Percentiles rank a stretch among this genome's conserved stretches.
Conservation (phyloP, 1,140 invertebrate species). For the Drosophila asahinai region DNA sequence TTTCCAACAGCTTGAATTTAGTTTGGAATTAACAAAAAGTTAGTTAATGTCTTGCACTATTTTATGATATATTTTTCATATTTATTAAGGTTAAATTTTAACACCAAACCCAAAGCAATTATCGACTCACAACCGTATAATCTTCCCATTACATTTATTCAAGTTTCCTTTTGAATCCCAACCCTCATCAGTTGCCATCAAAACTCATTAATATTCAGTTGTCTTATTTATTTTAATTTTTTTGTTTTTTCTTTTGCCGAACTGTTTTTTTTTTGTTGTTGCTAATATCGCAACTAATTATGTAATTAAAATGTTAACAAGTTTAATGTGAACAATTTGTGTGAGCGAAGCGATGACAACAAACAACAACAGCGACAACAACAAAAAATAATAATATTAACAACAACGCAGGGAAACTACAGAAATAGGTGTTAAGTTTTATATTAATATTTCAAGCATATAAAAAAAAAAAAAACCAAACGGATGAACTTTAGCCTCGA, state of each 20-base stretch:
- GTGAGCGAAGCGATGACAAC: conserved; percentile 37
- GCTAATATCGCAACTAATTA: conserved; percentile 62
- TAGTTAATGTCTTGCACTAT: too few species aligned
- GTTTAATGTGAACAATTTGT: conserved; percentile 55
- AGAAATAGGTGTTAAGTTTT: conserved; percentile 54
- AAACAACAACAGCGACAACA: conserved; percentile 7
- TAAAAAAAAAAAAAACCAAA: conserved; percentile 24
- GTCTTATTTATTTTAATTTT: conserved; percentile 42
- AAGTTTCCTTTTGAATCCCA: conserved; percentile 8
- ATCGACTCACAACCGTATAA: conserved; percentile 8
- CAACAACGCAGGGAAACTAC: conserved; percentile 10
- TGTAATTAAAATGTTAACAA: conserved; percentile 70
- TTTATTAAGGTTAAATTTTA: not conserved
- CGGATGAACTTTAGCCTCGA: conserved; percentile 34
- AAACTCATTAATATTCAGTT: conserved; percentile 54
- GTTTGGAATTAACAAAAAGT: too few species aligned
- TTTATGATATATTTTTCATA: not conserved
- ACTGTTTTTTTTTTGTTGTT: not conserved
- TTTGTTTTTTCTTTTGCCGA: conserved; percentile 17
- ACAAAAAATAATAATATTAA: conserved; percentile 8
- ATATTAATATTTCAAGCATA: conserved; percentile 60
- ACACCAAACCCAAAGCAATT: not conserved
- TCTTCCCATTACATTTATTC: conserved; percentile 26
- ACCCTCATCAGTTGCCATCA: not conserved
- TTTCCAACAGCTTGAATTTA: too few species aligned